Conservation (phyloP, 2,113 vertebrate genomes). For the Pseudorectes ferrugineus region DNA sequence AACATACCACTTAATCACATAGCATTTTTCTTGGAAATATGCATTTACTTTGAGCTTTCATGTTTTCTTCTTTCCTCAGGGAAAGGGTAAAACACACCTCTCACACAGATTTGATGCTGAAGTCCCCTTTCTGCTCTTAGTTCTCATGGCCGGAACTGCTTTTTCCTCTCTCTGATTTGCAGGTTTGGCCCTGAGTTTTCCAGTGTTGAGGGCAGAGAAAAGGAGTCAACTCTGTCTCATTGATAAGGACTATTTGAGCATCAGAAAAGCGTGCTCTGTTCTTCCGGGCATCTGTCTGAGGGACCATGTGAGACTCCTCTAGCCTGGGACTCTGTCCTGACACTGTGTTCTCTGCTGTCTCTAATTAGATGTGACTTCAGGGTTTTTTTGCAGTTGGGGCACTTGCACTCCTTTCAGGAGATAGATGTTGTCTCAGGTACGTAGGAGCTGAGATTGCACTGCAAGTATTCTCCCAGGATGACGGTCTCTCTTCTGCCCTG, state of each 20-base stretch:
- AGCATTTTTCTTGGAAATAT: conserved; percentile 4
- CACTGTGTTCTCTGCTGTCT: background rate
- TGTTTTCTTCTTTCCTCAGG: background rate
- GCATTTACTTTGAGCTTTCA: background rate
- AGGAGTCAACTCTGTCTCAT: background rate
- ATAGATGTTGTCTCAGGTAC: background rate
- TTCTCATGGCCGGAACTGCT: background rate
- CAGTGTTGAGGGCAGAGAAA: fast-evolving
- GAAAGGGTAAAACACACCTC: background rate
- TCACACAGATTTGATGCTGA: background rate
- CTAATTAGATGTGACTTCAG: background rate
- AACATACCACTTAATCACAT: background rate
- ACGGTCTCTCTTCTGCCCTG: background rate
- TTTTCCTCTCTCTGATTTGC: background rate
- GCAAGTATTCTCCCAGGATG: background rate
- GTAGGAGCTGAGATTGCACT: background rate
- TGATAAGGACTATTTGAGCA: background rate
- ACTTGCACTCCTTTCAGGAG: background rate
- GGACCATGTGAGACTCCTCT: background rate
- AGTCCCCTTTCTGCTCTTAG: background rate
- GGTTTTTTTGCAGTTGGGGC: background rate
- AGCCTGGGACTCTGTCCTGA: background rate
- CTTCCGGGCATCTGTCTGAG: background rate
- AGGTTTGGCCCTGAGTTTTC: background rate
- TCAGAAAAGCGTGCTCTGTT: background rate